phyloP scores from a whole-genome alignment of 1,140 invertebrate species.

The Philopotamus ludificatus region DNA sequence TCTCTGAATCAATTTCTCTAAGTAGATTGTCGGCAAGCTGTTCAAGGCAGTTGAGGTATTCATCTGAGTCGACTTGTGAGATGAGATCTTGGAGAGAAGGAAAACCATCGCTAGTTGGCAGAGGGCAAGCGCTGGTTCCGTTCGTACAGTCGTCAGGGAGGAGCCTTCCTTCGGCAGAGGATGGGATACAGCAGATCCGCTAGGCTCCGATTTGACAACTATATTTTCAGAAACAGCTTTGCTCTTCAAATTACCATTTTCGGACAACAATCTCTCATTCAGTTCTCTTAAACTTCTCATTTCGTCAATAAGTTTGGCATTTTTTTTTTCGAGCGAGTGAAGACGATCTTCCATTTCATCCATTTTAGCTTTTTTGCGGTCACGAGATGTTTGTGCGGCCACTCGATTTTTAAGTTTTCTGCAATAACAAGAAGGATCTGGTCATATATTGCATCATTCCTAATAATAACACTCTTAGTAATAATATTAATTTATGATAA shows the following conservation, averaged over 20 bases:
- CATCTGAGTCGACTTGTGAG: conserved; percentile 64
- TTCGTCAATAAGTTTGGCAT: conserved; percentile 64
- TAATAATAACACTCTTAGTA: not conserved
- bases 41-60: conserved; percentile 69
- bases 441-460: too few relatives aligned
- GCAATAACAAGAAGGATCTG: conserved; percentile 46
- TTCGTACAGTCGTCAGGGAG: conserved; percentile 59
- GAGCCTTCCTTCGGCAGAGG: conserved; percentile 81
- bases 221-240: conserved; percentile 50
- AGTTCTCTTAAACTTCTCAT: conserved; percentile 64
- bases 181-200: conserved; percentile 77
- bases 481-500: not conserved
- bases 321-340: conserved; percentile 62
- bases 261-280: conserved; percentile 65
- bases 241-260: conserved; percentile 62
- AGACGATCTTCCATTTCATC: conserved; percentile 80
- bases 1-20: conserved; percentile 74
- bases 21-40: conserved; percentile 76
- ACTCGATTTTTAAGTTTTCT: conserved; percentile 97
- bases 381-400: conserved; percentile 95
- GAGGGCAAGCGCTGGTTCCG: conserved; percentile 49
- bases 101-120: conserved; percentile 70
- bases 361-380: conserved; percentile 93
- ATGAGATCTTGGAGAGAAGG: conserved; percentile 79
- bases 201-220: conserved; percentile 54